phyloP scores from a whole-genome alignment of 2,113 vertebrate genomes.

The Zapus hudsonius region DNA sequence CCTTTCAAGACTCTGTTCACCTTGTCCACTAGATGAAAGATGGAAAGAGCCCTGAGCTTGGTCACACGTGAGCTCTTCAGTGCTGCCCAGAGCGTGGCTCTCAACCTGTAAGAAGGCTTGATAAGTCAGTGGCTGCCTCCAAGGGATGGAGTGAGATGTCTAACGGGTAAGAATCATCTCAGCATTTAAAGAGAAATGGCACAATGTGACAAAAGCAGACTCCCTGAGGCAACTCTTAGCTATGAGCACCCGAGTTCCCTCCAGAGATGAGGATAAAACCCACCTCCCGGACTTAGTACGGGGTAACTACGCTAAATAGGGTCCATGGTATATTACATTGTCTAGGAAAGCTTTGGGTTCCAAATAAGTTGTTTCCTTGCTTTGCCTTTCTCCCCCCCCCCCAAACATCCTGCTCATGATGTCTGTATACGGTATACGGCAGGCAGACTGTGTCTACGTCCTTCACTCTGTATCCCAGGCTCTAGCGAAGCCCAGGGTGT shows the following conservation, averaged over 20 bases:
- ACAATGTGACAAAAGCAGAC: background rate
- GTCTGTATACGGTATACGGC: background rate
- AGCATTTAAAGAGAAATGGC: background rate
- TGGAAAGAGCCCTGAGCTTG: background rate
- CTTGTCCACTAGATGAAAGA: constrained; percentile 2
- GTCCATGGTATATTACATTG: background rate
- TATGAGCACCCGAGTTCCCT: background rate
- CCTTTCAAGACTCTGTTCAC: constrained; percentile 19
- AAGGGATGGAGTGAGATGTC: background rate
- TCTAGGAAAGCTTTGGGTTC: background rate
- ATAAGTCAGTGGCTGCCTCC: constrained; percentile 1
- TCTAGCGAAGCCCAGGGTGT: background rate
- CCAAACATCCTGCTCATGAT: background rate
- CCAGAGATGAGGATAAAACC: background rate
- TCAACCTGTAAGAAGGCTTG: constrained; percentile 19
- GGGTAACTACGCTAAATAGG: constrained; percentile 5
- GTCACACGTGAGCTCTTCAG: constrained; percentile 25
- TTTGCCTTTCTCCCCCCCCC: background rate
- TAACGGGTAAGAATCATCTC: background rate
- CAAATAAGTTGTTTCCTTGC: background rate
- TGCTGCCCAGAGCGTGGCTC: background rate
- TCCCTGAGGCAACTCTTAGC: background rate
- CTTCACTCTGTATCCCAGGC: background rate
- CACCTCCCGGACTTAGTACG: background rate
- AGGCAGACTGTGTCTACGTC: background rate